These are phyloP conservation scores for Zosterops hypoxanthus DNA, from an alignment of 2,113 vertebrate species.

Conservation along the genomic window DNA sequence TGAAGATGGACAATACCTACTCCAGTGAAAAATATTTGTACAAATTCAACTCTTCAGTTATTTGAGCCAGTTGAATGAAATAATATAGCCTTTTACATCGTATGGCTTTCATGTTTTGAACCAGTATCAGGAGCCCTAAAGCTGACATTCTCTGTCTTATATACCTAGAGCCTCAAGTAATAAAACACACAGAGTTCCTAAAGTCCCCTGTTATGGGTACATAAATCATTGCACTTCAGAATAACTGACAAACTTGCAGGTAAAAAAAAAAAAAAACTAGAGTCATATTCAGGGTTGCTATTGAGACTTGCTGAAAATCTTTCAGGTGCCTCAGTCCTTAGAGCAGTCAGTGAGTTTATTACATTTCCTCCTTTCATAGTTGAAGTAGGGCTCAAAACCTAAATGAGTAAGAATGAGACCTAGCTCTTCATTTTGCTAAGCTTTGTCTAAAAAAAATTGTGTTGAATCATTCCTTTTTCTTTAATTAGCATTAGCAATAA, in stretches of 20 bases:
- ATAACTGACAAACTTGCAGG: not conserved
- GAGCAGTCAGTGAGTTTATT: not conserved
- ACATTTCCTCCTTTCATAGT: not conserved
- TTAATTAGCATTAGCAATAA: not conserved
- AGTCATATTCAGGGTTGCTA: not conserved
- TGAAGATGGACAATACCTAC: not conserved
- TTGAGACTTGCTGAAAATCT: not conserved
- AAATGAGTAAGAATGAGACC: not conserved
- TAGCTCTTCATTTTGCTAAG: not conserved
- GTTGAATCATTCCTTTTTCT: not conserved
- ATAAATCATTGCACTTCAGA: not conserved
- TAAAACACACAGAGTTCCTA: not conserved
- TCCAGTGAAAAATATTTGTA: not conserved
- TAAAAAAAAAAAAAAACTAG: not conserved
- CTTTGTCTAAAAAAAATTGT: not conserved
- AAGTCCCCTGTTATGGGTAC: not conserved
- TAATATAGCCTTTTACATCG: not conserved
- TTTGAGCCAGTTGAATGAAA: not conserved
- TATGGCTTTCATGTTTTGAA: not conserved
- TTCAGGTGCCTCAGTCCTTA: not conserved
- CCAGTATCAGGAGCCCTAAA: not conserved
- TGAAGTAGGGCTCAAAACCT: not conserved
- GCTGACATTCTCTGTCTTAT: not conserved
- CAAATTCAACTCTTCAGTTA: not conserved
- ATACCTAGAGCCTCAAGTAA: not conserved